Conservation (phyloP, 2,888 invertebrate genomes). For the Nysson spinosus region DNA sequence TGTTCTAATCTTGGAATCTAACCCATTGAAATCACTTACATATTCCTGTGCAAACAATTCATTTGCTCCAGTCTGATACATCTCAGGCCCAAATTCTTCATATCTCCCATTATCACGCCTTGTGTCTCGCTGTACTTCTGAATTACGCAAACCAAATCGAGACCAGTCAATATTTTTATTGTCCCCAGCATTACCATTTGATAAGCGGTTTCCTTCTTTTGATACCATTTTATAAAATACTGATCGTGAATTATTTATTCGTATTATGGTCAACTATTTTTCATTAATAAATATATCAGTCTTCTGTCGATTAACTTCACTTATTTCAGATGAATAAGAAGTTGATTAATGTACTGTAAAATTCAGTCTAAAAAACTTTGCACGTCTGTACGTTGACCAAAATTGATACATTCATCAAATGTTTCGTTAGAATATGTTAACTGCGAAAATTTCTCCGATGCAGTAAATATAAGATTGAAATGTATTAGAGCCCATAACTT, state of each 20-base stretch:
- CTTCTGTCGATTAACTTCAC: conserved; percentile 24
- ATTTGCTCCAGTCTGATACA: conserved; percentile 91
- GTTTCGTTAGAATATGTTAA: not conserved
- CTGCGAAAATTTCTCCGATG: not conserved
- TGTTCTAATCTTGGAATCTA: not conserved
- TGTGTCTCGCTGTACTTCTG: conserved; percentile 76
- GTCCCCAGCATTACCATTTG: conserved; percentile 50
- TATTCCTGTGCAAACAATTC: conserved; percentile 95
- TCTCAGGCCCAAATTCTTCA: conserved; percentile 87
- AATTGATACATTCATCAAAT: not conserved
- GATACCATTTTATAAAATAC: conserved; percentile 57
- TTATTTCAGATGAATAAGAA: conserved; percentile 4
- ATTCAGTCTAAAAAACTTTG: not conserved
- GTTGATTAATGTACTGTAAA: not conserved
- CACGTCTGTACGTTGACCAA: no score
- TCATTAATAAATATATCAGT: conserved; percentile 20
- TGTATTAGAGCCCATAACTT: no score
- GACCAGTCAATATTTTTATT: conserved; percentile 79
- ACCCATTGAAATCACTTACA: conserved; percentile 78
- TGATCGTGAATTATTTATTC: not conserved
- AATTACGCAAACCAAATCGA: conserved; percentile 78
- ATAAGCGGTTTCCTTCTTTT: conserved; percentile 50
- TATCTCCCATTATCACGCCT: conserved; percentile 82
- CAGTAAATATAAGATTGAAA: not conserved
- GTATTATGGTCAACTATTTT: conserved; percentile 9